phyloP scores from a whole-genome alignment of 2,113 vertebrate genomes.

The Gila orcuttii region DNA sequence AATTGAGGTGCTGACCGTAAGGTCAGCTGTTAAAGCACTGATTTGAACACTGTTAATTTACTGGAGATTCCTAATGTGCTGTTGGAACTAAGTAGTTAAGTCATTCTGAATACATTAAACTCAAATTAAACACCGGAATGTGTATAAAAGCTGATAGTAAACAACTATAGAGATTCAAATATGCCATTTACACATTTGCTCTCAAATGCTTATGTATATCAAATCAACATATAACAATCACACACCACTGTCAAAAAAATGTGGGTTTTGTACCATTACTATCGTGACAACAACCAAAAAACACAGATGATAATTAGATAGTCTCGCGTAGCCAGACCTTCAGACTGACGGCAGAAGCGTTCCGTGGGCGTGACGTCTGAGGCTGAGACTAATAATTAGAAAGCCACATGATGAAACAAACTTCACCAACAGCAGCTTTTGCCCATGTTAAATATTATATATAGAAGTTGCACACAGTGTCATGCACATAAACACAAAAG shows the following conservation, averaged over 20 bases:
- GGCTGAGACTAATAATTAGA: too few relatives aligned
- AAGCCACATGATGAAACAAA: too few relatives aligned
- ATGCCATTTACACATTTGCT: background rate
- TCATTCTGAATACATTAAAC: background rate
- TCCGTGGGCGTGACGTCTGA: too few relatives aligned
- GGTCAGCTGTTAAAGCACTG: constrained; percentile 13
- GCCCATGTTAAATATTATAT: too few relatives aligned
- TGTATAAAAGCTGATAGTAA: background rate
- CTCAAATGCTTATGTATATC: background rate
- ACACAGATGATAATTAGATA: too few relatives aligned
- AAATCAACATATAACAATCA: background rate
- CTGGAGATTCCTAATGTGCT: constrained; percentile 1
- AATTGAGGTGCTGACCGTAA: constrained; percentile 24
- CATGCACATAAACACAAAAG: too few relatives aligned
- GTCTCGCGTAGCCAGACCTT: too few relatives aligned
- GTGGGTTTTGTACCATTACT: too few relatives aligned
- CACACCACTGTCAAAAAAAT: background rate
- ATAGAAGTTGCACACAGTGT: too few relatives aligned
- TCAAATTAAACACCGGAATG: background rate
- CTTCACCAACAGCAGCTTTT: too few relatives aligned
- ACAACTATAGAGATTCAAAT: background rate
- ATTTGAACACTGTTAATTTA: constrained; percentile 10
- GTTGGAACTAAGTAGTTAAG: background rate
- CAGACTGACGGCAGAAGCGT: too few relatives aligned
- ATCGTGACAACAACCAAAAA: too few relatives aligned